Base-by-base conservation (phyloP, 2,113 vertebrate genomes). In the Eretmochelys imbricata region DNA sequence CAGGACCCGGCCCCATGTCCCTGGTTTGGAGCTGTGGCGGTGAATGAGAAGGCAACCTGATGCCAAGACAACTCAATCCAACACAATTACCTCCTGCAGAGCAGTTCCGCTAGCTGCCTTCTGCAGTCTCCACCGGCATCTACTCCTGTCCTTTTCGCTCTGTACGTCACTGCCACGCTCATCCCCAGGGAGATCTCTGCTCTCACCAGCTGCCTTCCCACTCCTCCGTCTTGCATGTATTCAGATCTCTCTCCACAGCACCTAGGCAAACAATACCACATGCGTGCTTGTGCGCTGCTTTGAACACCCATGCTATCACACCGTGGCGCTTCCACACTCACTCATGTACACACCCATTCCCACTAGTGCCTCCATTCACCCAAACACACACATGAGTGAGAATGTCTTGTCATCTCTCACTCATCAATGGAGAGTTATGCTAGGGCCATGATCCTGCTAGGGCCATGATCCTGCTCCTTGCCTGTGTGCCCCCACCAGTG, bases 41-140 rank as follows among this genome's bases (percentile, higher is more conserved):
- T 82, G 85, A 80, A 78, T 84, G 88, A 96, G 93, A 87, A n/a
- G 94, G 87, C 53, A 49, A 91, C 72, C 82, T 12, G 4, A 69
- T 95, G 97, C 96, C 97, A 97, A 84, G 92, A 97, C 89, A 97
- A 49, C 96, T 97, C 97, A 95, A 96, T 95, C 17, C 0, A 0
- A 19, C 2, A 1, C 75, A 55, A 7, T 17, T 6, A 2, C 48
- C 89, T 17, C 92, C 87, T 8, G 1, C 1, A 0, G 85, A 95
- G 88, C 29, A 81, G 51, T 89, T 25, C 0, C 2, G 91, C 62
- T 89, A 10, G 0, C 6, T 2, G 8, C 35, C 0, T 10, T 42
- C 2, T 5, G 54, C 86, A 14, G 29, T n/a, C 1, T 0, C 54
- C 0, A 0, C 13, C 6, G 14, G 35, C 78, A 38, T 38, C 69